Conservation (phyloP, 2,888 invertebrate species). For the Cenopis cana region DNA sequence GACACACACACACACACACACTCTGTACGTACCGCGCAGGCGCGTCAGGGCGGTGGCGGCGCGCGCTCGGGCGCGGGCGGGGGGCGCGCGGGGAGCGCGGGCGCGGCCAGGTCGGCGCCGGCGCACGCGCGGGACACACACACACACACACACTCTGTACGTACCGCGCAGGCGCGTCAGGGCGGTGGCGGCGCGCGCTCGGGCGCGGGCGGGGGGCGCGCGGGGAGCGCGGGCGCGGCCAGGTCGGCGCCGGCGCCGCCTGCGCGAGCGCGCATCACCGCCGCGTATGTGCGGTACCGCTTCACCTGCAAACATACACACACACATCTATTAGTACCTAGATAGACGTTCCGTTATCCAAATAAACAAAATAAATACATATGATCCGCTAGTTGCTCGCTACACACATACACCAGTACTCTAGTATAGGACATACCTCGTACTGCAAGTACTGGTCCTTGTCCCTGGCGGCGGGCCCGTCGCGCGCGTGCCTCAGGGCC, state of each 20-base stretch:
- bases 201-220: constrained; percentile 77
- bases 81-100: constrained; percentile 83
- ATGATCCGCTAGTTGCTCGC: too few species aligned
- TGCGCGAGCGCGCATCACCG: constrained; percentile 69
- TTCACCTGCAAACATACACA: constrained; percentile 85
- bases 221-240: constrained; percentile 79
- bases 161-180: constrained; percentile 91
- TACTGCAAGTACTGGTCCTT: too few species aligned
- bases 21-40: constrained; percentile 87
- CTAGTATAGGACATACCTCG: too few species aligned
- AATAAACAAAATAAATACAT: too few species aligned
- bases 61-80: constrained; percentile 57
- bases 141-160: too few species aligned
- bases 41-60: constrained; percentile 86
- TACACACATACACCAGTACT: too few species aligned
- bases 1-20: too few species aligned
- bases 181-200: constrained; percentile 64
- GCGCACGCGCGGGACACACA: too few species aligned
- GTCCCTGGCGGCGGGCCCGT: too few species aligned
- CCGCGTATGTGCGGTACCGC: constrained; percentile 93
- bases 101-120: constrained; percentile 74
- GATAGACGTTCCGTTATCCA: too few species aligned
- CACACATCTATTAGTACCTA: too few species aligned
- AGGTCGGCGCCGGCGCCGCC: constrained; percentile 85
- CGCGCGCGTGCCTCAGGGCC: too few species aligned